phyloP scores from a whole-genome alignment of 1,140 invertebrate genomes.

The Musca domestica region DNA sequence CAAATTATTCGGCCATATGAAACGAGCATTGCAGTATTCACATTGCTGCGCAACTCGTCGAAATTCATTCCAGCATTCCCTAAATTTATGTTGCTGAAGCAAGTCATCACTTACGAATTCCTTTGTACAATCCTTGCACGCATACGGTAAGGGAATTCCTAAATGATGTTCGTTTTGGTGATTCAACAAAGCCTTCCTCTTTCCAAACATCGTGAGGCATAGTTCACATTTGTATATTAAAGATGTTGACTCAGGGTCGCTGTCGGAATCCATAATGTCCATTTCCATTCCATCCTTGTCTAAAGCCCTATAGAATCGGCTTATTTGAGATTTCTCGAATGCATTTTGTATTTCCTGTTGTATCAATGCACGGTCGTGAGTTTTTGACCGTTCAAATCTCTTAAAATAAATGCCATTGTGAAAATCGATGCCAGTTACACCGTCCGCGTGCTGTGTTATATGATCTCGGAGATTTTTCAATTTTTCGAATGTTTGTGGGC shows the following conservation, averaged over 20 bases:
- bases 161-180: conserved; percentile 36
- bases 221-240: conserved; percentile 31
- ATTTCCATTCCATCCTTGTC: conserved; percentile 39
- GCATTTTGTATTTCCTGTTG: conserved; percentile 33
- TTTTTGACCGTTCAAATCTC: not conserved
- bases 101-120: conserved; percentile 34
- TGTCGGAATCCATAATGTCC: conserved; percentile 42
- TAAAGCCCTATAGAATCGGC: conserved; percentile 40
- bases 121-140: conserved; percentile 31
- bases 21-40: conserved; percentile 31
- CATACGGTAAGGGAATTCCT: conserved; percentile 20
- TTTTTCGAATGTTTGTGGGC: conserved; percentile 27
- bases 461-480: conserved; percentile 34
- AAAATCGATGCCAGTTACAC: conserved; percentile 31
- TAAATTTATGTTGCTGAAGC: conserved; percentile 37
- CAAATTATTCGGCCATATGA: conserved; percentile 41
- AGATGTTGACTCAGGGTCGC: conserved; percentile 33
- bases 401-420: conserved; percentile 32
- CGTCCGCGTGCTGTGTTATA: conserved; percentile 33
- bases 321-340: conserved; percentile 26
- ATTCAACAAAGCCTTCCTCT: conserved; percentile 27
- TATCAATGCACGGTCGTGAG: conserved; percentile 28
- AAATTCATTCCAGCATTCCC: conserved; percentile 34
- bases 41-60: conserved; percentile 30
- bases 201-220: conserved; percentile 27